phyloP scores from a whole-genome alignment of 2,797 vertebrate species.

The Diplodus sargus region DNA sequence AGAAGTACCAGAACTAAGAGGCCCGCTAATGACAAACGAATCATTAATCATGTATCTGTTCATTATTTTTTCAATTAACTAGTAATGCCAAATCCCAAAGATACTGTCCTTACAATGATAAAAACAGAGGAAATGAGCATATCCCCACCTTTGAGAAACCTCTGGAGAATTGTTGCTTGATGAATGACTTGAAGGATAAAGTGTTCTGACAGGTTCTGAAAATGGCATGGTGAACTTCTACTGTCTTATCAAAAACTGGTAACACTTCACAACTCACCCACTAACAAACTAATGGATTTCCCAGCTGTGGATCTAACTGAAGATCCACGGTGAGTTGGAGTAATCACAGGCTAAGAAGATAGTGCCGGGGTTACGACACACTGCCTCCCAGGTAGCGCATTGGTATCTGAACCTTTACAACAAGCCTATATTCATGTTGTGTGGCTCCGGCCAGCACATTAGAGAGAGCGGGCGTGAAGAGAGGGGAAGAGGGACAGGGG shows the following conservation, averaged over 20 bases:
- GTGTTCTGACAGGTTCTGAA: neutral
- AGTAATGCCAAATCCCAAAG: neutral
- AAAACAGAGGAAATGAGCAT: neutral
- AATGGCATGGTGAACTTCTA: neutral
- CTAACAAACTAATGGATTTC: constrained; percentile 44
- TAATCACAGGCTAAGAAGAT: constrained; percentile 7
- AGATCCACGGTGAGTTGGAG: constrained; percentile 44
- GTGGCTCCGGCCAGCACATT: constrained; percentile 45
- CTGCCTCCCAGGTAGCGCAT: constrained; percentile 25
- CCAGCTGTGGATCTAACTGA: constrained; percentile 53
- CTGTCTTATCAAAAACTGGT: neutral
- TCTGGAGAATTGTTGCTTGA: neutral
- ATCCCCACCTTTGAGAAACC: neutral
- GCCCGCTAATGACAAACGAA: neutral
- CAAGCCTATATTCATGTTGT: constrained; percentile 50
- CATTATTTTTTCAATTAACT: neutral
- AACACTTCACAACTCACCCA: constrained; percentile 11
- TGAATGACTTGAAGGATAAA: neutral
- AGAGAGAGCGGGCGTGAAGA: constrained; percentile 24
- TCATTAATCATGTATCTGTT: neutral
- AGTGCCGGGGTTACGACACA: constrained; percentile 28
- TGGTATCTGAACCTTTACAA: constrained; percentile 53
- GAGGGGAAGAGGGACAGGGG: constrained; percentile 35
- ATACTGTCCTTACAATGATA: neutral
- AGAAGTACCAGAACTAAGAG: neutral